Evolutionary conservation across 1,140 invertebrate species (phyloP).

Genomic region (Saccostrea cuccullata): DNA sequence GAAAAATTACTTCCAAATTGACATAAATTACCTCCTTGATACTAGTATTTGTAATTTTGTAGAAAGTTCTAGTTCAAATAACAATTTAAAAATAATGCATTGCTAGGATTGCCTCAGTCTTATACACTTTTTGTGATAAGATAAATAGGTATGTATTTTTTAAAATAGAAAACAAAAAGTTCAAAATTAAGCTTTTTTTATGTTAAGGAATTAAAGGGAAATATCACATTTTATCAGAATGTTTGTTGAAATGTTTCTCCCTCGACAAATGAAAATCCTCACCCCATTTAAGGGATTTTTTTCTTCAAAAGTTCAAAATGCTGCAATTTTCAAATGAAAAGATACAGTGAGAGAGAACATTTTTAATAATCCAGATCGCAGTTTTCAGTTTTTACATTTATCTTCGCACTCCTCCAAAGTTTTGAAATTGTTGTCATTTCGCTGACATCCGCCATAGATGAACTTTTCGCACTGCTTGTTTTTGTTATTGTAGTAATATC

Average conservation of each 20-base stretch:
- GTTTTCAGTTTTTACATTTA: slow-evolving; percentile 57
- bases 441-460: slow-evolving; percentile 76
- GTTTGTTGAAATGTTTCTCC: background rate
- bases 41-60: background rate
- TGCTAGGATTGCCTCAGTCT: background rate
- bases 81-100: background rate
- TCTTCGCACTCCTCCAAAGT: slow-evolving; percentile 77
- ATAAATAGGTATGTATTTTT: background rate
- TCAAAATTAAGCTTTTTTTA: background rate
- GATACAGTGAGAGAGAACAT: background rate
- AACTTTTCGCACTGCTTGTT: slow-evolving; percentile 71
- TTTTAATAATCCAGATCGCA: background rate
- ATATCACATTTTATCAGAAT: background rate
- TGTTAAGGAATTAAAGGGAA: background rate
- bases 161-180: background rate
- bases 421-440: slow-evolving; percentile 76
- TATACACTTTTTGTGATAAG: background rate
- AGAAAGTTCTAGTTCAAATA: background rate
- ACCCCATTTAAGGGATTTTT: background rate
- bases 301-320: background rate
- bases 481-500: slow-evolving; percentile 68
- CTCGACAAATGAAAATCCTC: background rate
- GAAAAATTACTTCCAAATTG: background rate
- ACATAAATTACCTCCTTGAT: background rate
- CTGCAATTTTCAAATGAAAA: background rate